phyloP scores from a whole-genome alignment of 2,888 invertebrate genomes.

The Julus scanicus region DNA sequence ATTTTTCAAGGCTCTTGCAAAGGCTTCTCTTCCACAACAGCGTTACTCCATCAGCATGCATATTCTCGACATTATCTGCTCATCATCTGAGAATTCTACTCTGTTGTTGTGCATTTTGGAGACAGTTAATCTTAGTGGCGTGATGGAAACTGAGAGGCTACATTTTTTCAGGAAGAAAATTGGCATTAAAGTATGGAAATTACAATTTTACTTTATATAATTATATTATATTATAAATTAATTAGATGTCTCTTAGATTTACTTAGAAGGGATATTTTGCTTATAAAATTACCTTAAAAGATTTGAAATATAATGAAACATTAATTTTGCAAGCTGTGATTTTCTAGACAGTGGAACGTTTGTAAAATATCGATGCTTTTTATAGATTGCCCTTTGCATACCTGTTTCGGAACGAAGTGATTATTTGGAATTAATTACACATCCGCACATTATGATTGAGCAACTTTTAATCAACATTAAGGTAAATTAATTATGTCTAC shows the following conservation, averaged over 20 bases:
- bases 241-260: no score
- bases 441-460: slow-evolving; percentile 71
- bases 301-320: no score
- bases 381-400: slow-evolving; percentile 54
- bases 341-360: no score
- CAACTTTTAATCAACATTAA: slow-evolving; percentile 63
- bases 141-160: not conserved
- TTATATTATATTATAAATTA: no score
- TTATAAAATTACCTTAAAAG: no score
- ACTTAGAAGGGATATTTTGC: no score
- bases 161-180: slow-evolving; percentile 52
- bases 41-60: slow-evolving; percentile 46
- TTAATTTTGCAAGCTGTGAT: no score
- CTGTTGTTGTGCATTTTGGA: slow-evolving; percentile 48
- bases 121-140: not conserved
- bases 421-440: slow-evolving; percentile 60
- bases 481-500: slow-evolving; percentile 73
- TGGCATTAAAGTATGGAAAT: slow-evolving; percentile 50
- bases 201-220: no score
- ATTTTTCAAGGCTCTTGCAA: not conserved
- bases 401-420: slow-evolving; percentile 50
- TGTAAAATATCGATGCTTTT: not conserved
- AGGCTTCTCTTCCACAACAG: slow-evolving; percentile 44
- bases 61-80: slow-evolving; percentile 45
- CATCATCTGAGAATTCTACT: not conserved